These are phyloP conservation scores for Yponomeuta malinellus DNA, from an alignment of 2,888 invertebrate species.

Conservation along the genomic window DNA sequence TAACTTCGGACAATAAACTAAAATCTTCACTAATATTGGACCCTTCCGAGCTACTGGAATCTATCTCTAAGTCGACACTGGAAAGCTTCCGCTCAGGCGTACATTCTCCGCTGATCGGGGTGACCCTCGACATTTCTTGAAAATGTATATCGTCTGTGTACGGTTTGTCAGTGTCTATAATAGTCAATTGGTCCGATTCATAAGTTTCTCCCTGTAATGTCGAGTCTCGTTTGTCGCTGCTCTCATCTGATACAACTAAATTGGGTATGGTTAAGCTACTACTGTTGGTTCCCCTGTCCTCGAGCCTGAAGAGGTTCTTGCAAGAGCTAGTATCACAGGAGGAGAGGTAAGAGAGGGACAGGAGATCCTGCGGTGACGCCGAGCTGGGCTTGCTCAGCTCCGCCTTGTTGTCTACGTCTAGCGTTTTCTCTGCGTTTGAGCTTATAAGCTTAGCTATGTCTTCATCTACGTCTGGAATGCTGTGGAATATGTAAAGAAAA, in stretches of 20 bases:
- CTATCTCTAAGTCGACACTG: constrained; percentile 65
- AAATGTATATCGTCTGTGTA: constrained; percentile 67
- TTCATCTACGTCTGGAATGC: constrained; percentile 75
- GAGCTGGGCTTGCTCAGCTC: constrained; percentile 48
- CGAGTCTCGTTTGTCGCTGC: constrained; percentile 59
- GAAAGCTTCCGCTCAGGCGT: constrained; percentile 62
- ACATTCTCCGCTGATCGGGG: constrained; percentile 56
- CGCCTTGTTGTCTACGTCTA: constrained; percentile 47
- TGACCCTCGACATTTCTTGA: constrained; percentile 45
- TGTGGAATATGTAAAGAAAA: constrained; percentile 30
- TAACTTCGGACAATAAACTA: constrained; percentile 81
- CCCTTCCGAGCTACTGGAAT: constrained; percentile 78
- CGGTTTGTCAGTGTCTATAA: constrained; percentile 78
- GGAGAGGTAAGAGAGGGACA: constrained; percentile 62
- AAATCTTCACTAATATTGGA: constrained; percentile 82
- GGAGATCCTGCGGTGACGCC: constrained; percentile 51
- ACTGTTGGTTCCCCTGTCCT: constrained; percentile 52
- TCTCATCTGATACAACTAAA: constrained; percentile 56
- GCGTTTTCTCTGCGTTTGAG: constrained; percentile 48
- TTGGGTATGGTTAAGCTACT: constrained; percentile 57
- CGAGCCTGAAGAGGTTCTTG: constrained; percentile 56
- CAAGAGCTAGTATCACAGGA: constrained; percentile 69
- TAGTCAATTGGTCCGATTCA: constrained; percentile 79
- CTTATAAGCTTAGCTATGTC: constrained; percentile 69
- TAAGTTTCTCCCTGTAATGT: constrained; percentile 71